A percentile compares a stretch with the other conserved stretches of the same genome.
Conservation (phyloP, 92 coral and sea anemone species). For the Porites evermanni region DNA sequence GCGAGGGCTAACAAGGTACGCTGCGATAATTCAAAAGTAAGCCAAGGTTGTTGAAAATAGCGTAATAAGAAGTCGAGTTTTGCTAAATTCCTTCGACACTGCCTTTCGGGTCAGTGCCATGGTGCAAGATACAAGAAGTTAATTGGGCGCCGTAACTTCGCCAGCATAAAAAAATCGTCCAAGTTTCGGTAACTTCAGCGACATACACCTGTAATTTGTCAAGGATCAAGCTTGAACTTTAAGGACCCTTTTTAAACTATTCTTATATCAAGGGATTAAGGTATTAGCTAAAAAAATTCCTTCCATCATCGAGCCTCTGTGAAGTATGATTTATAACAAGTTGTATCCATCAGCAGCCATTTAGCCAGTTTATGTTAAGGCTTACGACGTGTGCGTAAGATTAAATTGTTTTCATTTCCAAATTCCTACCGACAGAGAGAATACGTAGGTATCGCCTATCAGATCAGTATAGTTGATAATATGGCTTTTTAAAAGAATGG, state of each 20-base stretch:
- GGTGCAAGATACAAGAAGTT: too few relatives aligned
- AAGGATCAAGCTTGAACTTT: constrained; percentile 16
- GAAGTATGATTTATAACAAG: constrained; percentile 6
- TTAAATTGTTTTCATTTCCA: neutral
- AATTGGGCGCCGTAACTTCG: neutral
- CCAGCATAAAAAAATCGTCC: neutral
- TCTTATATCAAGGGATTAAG: constrained; percentile 28
- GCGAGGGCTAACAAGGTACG: too few relatives aligned
- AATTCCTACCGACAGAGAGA: neutral
- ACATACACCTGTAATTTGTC: constrained; percentile 1
- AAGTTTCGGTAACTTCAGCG: neutral
- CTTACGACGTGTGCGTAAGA: neutral
- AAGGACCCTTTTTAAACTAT: neutral
- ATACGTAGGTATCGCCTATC: neutral
- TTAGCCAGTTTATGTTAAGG: neutral
- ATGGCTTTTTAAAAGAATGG: neutral
- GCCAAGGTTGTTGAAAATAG: too few relatives aligned
- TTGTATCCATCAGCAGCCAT: neutral
- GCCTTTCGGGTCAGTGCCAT: too few relatives aligned
- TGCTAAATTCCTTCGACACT: too few relatives aligned
- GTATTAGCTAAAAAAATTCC: constrained; percentile 19
- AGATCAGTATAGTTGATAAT: neutral
- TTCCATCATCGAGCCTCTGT: neutral
- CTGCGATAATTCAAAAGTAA: too few relatives aligned
- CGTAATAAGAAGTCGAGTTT: too few relatives aligned